Base-by-base conservation (phyloP, 2,113 vertebrate species). In the Coturnix japonica region DNA sequence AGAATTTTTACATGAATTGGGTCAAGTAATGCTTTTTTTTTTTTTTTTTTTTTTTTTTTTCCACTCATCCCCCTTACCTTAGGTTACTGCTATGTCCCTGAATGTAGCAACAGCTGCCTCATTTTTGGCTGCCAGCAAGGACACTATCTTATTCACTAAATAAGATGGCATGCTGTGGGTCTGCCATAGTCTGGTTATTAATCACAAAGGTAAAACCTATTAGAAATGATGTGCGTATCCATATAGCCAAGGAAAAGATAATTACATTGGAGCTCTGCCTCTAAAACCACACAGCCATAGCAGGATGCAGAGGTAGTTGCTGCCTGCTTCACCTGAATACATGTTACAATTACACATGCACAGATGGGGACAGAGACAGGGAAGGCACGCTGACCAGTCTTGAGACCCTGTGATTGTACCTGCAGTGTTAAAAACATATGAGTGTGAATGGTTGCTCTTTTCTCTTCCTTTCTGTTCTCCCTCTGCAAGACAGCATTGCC, bases 401-500 rank as follows among this genome's bases (percentile, higher is more conserved):
- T 53, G 12, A 25, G 39, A 65, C 46, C 77, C 67, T 51, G 5
- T 13, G 67, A n/a, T 7, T 72, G 11, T 49, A 64, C 19, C 7
- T 69, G 8, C 4, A 23, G 33, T 54, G 28, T 41, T 26, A 60
- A 77, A 94, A 75, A 51, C 8, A 31, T 1, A 15, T 13, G 20
- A 26, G 4, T 67, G 6, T 49, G 8, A 20, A 28, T 18, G 11
- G 4, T 7, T 77, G 13, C 19, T 41, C 21, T 20, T 64, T 0
- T 17, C 0, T 17, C 28, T 47, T 56, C 9, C 7, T 57, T 4
- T 7, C 9, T 59, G 2, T 41, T 81, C 43, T 67, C 18, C 17
- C 9, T 51, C 35, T 30, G 11, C 22, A 39, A 0, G 1, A 43
- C 14, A 39, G 6, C 15, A 7, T 16, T 28, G 12, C 9, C 16